A percentile compares a stretch with the other conserved stretches of the same genome.
These are phyloP conservation scores for Bursaphelenchus okinawaensis DNA, from an alignment of 2,888 invertebrate species.

Conservation along the genomic window DNA sequence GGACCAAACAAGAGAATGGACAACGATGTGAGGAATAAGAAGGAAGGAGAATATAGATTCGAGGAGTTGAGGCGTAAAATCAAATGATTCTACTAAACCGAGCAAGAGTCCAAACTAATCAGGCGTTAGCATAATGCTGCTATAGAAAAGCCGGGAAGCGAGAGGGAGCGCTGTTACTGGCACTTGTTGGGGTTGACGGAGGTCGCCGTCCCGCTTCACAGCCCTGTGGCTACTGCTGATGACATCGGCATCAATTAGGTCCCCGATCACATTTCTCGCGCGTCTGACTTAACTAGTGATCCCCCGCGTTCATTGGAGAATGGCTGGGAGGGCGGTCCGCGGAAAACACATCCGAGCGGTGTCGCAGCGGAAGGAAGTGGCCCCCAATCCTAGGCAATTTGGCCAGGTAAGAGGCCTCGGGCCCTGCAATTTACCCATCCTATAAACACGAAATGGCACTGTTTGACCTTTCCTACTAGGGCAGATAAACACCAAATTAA, in stretches of 20 bases:
- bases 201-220: background rate
- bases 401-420: background rate
- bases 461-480: background rate
- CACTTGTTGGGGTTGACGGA: background rate
- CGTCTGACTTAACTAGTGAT: background rate
- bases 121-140: background rate
- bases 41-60: slow-evolving; percentile 3
- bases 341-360: background rate
- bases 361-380: background rate
- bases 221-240: background rate
- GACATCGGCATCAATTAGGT: background rate
- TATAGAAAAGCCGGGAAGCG: background rate
- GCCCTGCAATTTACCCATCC: background rate
- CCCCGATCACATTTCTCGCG: background rate
- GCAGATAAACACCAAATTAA: background rate
- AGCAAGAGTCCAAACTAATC: slow-evolving; percentile 5
- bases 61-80: slow-evolving; percentile 24
- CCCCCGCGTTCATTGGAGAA: background rate
- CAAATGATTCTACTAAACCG: slow-evolving; percentile 22
- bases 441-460: background rate
- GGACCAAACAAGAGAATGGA: background rate
- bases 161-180: background rate
- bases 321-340: background rate
- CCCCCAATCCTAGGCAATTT: background rate
- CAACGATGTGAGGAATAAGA: slow-evolving; percentile 1